Evolutionary conservation across 2,113 vertebrate genomes (phyloP), one percentile per base, ranked within the genome.

Genomic region (Thalassoma bifasciatum): DNA sequence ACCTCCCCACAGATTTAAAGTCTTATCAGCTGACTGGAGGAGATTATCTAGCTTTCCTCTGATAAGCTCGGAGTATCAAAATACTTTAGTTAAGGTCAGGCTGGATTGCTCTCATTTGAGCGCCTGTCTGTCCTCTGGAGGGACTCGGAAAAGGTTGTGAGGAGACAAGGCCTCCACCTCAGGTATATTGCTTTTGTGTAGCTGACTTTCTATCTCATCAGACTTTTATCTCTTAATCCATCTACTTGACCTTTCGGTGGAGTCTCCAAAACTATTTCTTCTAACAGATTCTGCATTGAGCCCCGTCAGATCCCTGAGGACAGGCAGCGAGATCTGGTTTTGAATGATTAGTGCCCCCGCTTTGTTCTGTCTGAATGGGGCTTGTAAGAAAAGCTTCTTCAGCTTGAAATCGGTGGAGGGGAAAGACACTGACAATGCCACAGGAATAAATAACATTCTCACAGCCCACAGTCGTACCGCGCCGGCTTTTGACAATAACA

Each of bases 181-280:
- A 73, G 69, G 47, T 78, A 58, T 90, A 94, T 89, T 91, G 83
- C 88, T 92, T 79, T 88, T 89, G 60, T 92, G 79, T 85, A 82
- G 90, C 86, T 86, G 77, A 84, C 87, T 92, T 93, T 21, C 91
- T 86, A 92, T 94, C 95, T 93, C 83, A 87, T 92, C 90, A 77
- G 38, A 86, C 91, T 79, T 91, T 92, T 92, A 92, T 89, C 91
- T 82, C 78, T 86, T 81, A 49, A 76, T 93, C 79, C 72, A 85
- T 91, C 89, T 88, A 63, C 72, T 78, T 62, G 81, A 96, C 89
- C 91, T 95, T 96, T 95, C 2, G 83, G 70, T 53, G 60, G 77
- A 91, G 82, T 83, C 89, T 92, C 84, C 80, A 90, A 90, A 94
- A 88, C 23, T 70, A 84, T 91, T 92, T 87, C 79, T 89, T 87